Percentiles rank a stretch among this genome's conserved stretches.
These are phyloP conservation scores for Decapterus maruadsi DNA, from an alignment of 2,797 vertebrate genomes.

Conservation along the genomic window DNA sequence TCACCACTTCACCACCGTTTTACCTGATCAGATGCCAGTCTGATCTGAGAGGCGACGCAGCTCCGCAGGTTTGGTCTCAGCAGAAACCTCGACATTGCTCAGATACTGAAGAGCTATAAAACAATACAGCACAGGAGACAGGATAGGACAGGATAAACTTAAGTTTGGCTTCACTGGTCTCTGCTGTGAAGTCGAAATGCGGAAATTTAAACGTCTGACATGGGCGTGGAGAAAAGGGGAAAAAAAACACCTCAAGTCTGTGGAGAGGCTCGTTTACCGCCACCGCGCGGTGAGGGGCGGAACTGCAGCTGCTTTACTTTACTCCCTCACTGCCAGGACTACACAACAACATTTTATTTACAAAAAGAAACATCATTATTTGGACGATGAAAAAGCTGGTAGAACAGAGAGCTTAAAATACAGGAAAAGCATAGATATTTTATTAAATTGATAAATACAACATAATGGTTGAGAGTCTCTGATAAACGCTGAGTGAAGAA, in stretches of 20 bases:
- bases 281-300: constrained; percentile 30
- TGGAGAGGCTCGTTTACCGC: constrained; percentile 18
- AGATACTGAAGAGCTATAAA: too few species aligned
- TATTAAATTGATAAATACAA: too few species aligned
- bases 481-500: too few species aligned
- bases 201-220: constrained; percentile 52
- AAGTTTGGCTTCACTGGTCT: not conserved
- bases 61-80: constrained; percentile 66
- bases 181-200: constrained; percentile 12
- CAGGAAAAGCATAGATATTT: too few species aligned
- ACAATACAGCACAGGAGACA: not conserved
- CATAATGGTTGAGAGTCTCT: too few species aligned
- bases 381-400: too few species aligned
- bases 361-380: too few species aligned
- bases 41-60: constrained; percentile 75
- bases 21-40: constrained; percentile 87
- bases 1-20: not conserved
- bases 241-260: not conserved
- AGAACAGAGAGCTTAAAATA: too few species aligned
- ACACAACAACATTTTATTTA: too few species aligned
- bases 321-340: too few species aligned
- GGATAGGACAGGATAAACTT: not conserved
- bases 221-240: constrained; percentile 17
- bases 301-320: too few species aligned
- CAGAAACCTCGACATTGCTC: constrained; percentile 76